Evolutionary conservation across 2,888 invertebrate species (phyloP).

Genomic region (Drosophila acutilabella): DNA sequence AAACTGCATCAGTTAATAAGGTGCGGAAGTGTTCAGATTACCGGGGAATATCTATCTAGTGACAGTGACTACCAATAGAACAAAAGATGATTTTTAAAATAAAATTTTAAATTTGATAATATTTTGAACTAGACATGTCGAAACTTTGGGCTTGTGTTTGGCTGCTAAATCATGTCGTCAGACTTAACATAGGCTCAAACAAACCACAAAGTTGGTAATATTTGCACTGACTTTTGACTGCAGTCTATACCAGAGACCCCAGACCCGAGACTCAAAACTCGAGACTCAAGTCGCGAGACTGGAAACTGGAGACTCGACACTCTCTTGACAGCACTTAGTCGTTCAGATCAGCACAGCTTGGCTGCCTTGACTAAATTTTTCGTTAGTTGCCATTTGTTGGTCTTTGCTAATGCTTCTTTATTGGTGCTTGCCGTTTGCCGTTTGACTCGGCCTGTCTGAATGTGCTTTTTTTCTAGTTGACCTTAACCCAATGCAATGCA

Average conservation of each 20-base stretch:
- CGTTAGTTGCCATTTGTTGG: slow-evolving; percentile 63
- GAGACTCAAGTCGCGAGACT: slow-evolving; percentile 3
- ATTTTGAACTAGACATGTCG: slow-evolving; percentile 2
- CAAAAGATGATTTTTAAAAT: not conserved
- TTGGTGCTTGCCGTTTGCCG: slow-evolving; percentile 49
- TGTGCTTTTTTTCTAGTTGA: slow-evolving; percentile 72
- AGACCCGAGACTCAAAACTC: not conserved
- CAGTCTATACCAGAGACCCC: slow-evolving; percentile 13
- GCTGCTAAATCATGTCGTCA: slow-evolving; percentile 22
- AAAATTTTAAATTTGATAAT: not conserved
- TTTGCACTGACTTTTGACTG: slow-evolving; percentile 30
- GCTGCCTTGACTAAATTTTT: slow-evolving; percentile 61
- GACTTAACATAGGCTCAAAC: slow-evolving; percentile 16
- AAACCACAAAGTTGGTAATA: slow-evolving; percentile 33
- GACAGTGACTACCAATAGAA: slow-evolving; percentile 38
- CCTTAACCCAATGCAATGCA: slow-evolving; percentile 83
- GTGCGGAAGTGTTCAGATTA: slow-evolving; percentile 71
- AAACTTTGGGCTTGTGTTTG: slow-evolving; percentile 5
- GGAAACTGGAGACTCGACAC: not conserved
- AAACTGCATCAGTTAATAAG: slow-evolving; percentile 44
- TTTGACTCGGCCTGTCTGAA: slow-evolving; percentile 54
- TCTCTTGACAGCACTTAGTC: not conserved
- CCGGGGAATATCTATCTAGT: slow-evolving; percentile 25
- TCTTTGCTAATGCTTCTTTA: slow-evolving; percentile 67
- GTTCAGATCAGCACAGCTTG: slow-evolving; percentile 21